Evolutionary conservation across 2,888 invertebrate species (phyloP).

Genomic region (Lobophora halterata): DNA sequence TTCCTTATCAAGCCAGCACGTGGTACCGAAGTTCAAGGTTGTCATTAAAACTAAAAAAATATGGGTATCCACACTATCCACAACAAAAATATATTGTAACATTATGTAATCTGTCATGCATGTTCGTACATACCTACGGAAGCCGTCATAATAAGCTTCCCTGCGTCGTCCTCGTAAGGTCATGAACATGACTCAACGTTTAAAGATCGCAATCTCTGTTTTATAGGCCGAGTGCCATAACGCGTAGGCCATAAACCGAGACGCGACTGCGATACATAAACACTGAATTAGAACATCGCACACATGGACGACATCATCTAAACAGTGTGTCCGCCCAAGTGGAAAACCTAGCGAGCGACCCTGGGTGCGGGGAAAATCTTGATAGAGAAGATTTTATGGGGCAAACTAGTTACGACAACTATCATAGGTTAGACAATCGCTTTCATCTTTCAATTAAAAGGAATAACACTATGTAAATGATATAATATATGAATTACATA

Average conservation of each 20-base stretch:
- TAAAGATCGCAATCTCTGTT: slow-evolving; percentile 51
- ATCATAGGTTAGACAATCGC: too few species aligned
- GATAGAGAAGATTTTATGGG: slow-evolving; percentile 13
- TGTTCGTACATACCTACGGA: slow-evolving; percentile 25
- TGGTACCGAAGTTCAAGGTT: slow-evolving; percentile 17
- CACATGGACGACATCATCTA: slow-evolving; percentile 26
- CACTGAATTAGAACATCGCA: slow-evolving; percentile 32
- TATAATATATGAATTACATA: too few species aligned
- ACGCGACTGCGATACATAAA: slow-evolving; percentile 52
- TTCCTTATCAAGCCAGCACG: slow-evolving; percentile 10
- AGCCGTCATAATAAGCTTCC: slow-evolving; percentile 30
- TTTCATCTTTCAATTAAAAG: too few species aligned
- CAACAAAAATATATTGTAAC: slow-evolving; percentile 12
- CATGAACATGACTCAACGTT: slow-evolving; percentile 37
- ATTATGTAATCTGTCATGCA: slow-evolving; percentile 29
- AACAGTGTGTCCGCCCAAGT: slow-evolving; percentile 25
- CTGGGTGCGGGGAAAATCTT: too few species aligned
- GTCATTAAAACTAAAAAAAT: too few species aligned
- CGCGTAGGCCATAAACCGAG: slow-evolving; percentile 45
- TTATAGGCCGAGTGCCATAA: slow-evolving; percentile 52
- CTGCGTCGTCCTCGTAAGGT: slow-evolving; percentile 28
- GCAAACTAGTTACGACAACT: not conserved
- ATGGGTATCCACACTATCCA: too few species aligned
- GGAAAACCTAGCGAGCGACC: slow-evolving; percentile 20
- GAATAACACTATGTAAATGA: too few species aligned